A percentile compares a stretch with the other conserved stretches of the same genome.
Conservation (phyloP, 1,140 invertebrate species). For the Marisa cornuarietis region DNA sequence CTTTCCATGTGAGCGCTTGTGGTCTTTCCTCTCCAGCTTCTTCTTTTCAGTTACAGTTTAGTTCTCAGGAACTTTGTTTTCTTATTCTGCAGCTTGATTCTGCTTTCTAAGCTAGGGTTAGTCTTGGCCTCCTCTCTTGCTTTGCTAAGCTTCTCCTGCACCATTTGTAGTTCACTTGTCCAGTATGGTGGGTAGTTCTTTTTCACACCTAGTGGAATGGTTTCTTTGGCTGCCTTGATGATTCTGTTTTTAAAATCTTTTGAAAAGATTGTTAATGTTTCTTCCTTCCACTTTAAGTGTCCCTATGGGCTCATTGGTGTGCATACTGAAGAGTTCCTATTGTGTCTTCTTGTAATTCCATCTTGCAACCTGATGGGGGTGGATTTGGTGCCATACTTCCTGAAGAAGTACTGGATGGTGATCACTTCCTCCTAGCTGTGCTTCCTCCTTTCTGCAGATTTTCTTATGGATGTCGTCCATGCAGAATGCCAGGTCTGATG, state of each 20-base stretch:
- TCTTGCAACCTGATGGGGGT: neutral
- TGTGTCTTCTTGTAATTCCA: constrained; percentile 10
- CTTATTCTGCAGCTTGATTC: neutral
- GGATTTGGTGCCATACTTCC: too few species aligned
- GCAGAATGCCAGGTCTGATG: constrained; percentile 19
- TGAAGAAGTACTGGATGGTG: neutral
- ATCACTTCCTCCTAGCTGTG: constrained; percentile 20
- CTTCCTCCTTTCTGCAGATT: neutral
- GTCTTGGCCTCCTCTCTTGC: neutral
- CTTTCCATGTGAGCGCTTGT: neutral
- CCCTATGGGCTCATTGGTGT: neutral
- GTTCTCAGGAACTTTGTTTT: neutral
- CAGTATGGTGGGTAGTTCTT: constrained; percentile 22
- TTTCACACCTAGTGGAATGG: constrained; percentile 12
- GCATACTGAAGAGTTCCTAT: neutral
- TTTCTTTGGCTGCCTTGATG: constrained; percentile 8
- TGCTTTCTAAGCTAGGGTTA: constrained; percentile 13
- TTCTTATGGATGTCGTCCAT: constrained; percentile 4
- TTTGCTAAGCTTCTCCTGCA: neutral
- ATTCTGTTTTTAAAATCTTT: constrained; percentile 4
- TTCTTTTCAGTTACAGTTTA: neutral
- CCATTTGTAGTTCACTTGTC: neutral
- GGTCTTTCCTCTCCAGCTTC: constrained; percentile 4
- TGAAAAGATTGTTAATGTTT: neutral
- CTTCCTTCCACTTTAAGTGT: neutral